Evolutionary conservation across 2,113 vertebrate genomes (phyloP), one percentile per base, ranked within the genome.

Genomic region (Melanerpes aurifrons): DNA sequence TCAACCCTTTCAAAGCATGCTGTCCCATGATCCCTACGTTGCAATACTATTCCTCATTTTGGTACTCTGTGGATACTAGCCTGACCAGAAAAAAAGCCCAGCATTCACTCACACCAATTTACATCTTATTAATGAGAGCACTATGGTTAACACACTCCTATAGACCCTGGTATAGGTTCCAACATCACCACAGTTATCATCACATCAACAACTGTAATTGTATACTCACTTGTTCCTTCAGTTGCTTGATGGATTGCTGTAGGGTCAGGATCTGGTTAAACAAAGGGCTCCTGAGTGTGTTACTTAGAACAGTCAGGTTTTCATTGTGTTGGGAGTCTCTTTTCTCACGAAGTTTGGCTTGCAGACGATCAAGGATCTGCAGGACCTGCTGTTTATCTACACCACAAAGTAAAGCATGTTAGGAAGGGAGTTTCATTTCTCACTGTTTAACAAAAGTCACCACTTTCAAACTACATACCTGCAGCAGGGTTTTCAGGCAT

Each of bases 181-280:
- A 67, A 68, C 15, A 16, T 14, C 21, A 68, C 77, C 45, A 25
- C 3, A 82, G 62, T 76, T 40, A 79, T 4, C 45, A 64, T 10
- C 74, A 43, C 56, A 73, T 12, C 40, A 75, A 72, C 81, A 80
- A 26, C 13, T 15, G 7, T 2, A 15, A 80, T 24, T 45, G 35
- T 28, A 47, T 64, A 95, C 98, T 98, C 87, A 98, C 98, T 97
- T 99, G 98, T 29, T 98, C 98, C 70, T 98, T 98, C 59, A 99
- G 98, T 84, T 99, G 99, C 82, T 97, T 99, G 97, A 99, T 98
- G 81, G 99, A 99, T 93, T 98, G 98, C 97, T 99, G 99, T 77
- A 99, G 98, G 12, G 98, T 99, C 77, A 99, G 97, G 72, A 99
- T 99, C 97, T 99, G 99, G 95, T 97, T 98, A 82, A 99, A 99